A percentile compares a stretch with the other conserved stretches of the same genome.
phyloP scores from a whole-genome alignment of 2,113 vertebrate genomes.

The Syngnathus floridae region DNA sequence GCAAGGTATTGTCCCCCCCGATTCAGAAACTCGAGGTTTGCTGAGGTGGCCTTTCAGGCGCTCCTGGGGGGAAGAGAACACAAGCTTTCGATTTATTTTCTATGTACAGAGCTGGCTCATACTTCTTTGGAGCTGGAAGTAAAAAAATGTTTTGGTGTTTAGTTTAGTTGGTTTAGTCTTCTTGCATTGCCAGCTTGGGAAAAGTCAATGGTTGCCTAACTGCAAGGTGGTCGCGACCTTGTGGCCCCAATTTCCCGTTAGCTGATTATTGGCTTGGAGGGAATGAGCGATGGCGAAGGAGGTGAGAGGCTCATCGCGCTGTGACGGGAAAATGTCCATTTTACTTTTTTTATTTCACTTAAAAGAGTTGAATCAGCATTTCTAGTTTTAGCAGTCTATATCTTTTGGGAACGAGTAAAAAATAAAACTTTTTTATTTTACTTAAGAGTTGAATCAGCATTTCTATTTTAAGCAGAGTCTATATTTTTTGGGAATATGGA shows the following conservation, averaged over 20 bases:
- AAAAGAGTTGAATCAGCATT: too few species aligned
- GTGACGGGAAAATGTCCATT: too few species aligned
- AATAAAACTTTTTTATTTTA: too few species aligned
- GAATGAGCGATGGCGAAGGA: constrained; percentile 7
- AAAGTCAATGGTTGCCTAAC: background rate
- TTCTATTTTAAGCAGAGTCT: too few species aligned
- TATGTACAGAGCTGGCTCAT: background rate
- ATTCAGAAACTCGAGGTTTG: constrained; percentile 13
- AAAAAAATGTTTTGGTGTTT: background rate
- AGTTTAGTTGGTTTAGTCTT: too few species aligned
- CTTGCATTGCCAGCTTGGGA: background rate
- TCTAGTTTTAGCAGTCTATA: too few species aligned
- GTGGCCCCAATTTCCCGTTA: constrained; percentile 23
- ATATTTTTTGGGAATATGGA: background rate
- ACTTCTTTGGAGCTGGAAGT: background rate
- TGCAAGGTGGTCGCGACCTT: constrained; percentile 3
- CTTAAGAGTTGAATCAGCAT: too few species aligned
- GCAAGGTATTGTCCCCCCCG: background rate
- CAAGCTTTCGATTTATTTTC: constrained; percentile 5
- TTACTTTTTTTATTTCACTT: too few species aligned
- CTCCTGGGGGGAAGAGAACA: constrained; percentile 17
- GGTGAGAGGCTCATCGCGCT: constrained; percentile 26
- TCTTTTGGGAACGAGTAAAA: background rate
- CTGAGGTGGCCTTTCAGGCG: constrained; percentile 32
- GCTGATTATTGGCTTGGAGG: constrained; percentile 35